A percentile compares a stretch with the other conserved stretches of the same genome.
phyloP scores from a whole-genome alignment of 2,797 vertebrate genomes.

The Eulemur coronatus region DNA sequence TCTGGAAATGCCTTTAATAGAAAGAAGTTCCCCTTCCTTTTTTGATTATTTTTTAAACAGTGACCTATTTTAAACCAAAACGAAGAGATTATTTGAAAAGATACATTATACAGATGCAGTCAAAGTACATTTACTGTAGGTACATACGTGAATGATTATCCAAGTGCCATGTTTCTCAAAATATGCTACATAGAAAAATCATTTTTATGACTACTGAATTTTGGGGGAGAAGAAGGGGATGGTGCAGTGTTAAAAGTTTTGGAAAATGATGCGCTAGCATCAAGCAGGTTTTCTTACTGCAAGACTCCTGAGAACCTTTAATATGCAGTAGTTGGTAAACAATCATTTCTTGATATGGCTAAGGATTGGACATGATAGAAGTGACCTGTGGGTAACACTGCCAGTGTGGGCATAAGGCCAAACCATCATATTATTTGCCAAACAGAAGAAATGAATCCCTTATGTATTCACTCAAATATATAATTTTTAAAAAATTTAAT shows the following conservation, averaged over 20 bases:
- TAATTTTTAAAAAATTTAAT: not conserved
- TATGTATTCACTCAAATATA: not conserved
- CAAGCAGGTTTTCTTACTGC: not conserved
- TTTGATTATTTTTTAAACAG: not conserved
- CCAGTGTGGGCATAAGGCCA: not conserved
- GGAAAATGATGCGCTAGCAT: not conserved
- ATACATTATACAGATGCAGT: not conserved
- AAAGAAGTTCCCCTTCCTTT: not conserved
- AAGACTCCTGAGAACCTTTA: not conserved
- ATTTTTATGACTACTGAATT: not conserved
- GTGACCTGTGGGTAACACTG: not conserved
- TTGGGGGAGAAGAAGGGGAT: fast-evolving
- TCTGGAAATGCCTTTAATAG: not conserved
- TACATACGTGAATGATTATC: not conserved
- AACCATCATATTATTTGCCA: not conserved
- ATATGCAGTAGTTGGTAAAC: not conserved
- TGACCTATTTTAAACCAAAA: not conserved
- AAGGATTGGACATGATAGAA: not conserved
- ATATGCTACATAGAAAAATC: not conserved
- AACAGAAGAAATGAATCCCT: not conserved
- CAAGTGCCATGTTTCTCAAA: not conserved
- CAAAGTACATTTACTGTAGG: not conserved
- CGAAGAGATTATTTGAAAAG: not conserved
- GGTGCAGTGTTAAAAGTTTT: not conserved
- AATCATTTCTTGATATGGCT: not conserved